Percentiles rank a stretch among this genome's conserved stretches.
Evolutionary conservation across 2,888 invertebrate species (phyloP).

Genomic region (Siphonodentalium dalli): DNA sequence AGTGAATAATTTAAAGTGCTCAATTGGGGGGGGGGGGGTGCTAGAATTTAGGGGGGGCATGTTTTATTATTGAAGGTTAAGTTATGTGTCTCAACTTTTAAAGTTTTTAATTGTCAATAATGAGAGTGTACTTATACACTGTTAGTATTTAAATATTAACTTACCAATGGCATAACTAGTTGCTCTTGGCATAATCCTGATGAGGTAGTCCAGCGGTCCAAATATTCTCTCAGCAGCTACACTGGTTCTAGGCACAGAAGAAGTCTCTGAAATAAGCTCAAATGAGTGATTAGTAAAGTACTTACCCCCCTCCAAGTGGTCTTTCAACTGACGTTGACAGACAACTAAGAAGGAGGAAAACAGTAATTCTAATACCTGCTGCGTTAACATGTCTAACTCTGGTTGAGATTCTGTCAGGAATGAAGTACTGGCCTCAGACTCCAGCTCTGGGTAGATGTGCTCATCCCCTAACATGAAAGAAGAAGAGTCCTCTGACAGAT

Average conservation of each 20-base stretch:
- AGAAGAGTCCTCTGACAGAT: not conserved
- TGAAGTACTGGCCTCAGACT: not conserved
- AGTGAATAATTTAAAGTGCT: no score
- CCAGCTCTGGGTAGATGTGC: not conserved
- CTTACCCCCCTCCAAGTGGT: constrained; percentile 8
- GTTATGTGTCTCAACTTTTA: no score
- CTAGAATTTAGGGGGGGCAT: no score
- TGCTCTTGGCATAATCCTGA: constrained; percentile 8
- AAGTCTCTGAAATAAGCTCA: constrained; percentile 4
- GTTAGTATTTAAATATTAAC: no score
- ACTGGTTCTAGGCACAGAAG: no score
- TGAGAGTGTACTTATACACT: no score
- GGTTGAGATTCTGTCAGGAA: not conserved
- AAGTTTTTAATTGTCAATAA: no score
- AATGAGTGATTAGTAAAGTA: constrained; percentile 4
- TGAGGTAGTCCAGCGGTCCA: constrained; percentile 4
- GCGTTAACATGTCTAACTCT: not conserved
- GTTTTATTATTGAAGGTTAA: no score
- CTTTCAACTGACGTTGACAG: no score
- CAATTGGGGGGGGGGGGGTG: no score
- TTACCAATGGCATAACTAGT: no score
- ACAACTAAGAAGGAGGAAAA: constrained; percentile 10
- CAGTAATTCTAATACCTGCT: constrained; percentile 1
- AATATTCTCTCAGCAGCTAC: constrained; percentile 8
- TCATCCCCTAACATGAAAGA: not conserved